Evolutionary conservation across 2,888 invertebrate species (phyloP).

Genomic region (Achlya flavicornis): DNA sequence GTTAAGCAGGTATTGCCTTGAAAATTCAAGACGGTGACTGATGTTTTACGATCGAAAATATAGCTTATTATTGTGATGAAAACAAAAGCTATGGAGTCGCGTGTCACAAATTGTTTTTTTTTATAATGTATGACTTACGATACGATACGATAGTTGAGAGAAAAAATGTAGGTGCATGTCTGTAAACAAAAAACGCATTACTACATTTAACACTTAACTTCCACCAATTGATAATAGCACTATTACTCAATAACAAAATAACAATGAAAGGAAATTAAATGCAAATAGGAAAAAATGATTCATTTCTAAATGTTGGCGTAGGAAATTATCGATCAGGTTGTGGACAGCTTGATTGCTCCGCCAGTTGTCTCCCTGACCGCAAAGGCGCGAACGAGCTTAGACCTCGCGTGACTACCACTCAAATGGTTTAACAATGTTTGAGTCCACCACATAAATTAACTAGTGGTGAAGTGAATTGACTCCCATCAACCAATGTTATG

Average conservation of each 20-base stretch:
- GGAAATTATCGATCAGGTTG: slow-evolving; percentile 40
- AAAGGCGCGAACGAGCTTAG: slow-evolving; percentile 10
- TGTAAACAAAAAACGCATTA: background rate
- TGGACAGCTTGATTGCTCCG: slow-evolving; percentile 42
- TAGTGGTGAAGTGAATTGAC: background rate
- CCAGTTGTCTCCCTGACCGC: slow-evolving; percentile 37
- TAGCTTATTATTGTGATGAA: background rate
- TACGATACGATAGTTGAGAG: background rate
- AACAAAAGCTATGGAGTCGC: background rate
- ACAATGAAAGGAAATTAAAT: slow-evolving; percentile 5
- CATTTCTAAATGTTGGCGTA: slow-evolving; percentile 14
- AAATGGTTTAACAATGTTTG: slow-evolving; percentile 1
- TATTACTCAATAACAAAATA: background rate
- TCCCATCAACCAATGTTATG: background rate
- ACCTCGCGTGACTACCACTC: slow-evolving; percentile 27
- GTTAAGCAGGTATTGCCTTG: too few relatives aligned
- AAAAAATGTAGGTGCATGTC: too few relatives aligned
- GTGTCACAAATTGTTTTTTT: background rate
- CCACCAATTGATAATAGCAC: slow-evolving; percentile 1
- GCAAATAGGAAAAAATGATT: slow-evolving; percentile 9
- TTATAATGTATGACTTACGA: background rate
- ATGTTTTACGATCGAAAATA: background rate
- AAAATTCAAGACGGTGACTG: too few relatives aligned
- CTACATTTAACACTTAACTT: slow-evolving; percentile 1
- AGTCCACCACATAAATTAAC: slow-evolving; percentile 3